Conservation (phyloP, 1,140 invertebrate genomes). For the Drusus annulatus region DNA sequence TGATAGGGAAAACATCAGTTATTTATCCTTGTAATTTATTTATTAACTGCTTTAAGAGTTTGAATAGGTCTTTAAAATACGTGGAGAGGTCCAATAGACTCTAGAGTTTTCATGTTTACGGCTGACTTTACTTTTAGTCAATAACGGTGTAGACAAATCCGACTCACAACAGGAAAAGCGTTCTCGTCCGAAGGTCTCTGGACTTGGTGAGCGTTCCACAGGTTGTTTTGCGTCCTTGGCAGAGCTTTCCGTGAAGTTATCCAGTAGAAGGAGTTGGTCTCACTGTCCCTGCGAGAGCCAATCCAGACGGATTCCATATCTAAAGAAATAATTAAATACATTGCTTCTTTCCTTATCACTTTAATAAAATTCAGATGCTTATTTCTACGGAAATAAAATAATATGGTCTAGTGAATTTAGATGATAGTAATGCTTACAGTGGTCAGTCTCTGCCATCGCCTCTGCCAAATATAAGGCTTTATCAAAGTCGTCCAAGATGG, state of each 20-base stretch:
- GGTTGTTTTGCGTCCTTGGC: neutral
- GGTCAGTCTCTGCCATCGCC: slow-evolving; percentile 30
- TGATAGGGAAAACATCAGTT: too few species aligned
- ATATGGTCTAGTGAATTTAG: too few species aligned
- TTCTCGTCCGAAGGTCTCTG: neutral
- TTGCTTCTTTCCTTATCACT: too few species aligned
- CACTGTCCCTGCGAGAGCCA: neutral
- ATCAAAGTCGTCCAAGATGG: slow-evolving; percentile 21
- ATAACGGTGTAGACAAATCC: too few species aligned
- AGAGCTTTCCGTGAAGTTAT: neutral
- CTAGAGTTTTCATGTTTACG: too few species aligned
- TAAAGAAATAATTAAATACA: neutral
- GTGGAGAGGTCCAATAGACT: too few species aligned
- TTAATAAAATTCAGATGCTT: too few species aligned
- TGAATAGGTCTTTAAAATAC: too few species aligned
- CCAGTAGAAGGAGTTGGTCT: neutral
- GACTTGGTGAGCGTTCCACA: neutral
- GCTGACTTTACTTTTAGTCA: too few species aligned
- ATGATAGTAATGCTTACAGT: slow-evolving; percentile 36
- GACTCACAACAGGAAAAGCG: neutral
- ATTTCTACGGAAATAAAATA: too few species aligned
- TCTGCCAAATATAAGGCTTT: slow-evolving; percentile 44
- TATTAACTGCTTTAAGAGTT: too few species aligned
- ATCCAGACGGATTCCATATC: slow-evolving; percentile 4
- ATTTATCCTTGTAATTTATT: too few species aligned